Evolutionary conservation across 2,797 vertebrate genomes (phyloP), one percentile per base, ranked within the genome.

Genomic region (Triplophysa yarkandensis): DNA sequence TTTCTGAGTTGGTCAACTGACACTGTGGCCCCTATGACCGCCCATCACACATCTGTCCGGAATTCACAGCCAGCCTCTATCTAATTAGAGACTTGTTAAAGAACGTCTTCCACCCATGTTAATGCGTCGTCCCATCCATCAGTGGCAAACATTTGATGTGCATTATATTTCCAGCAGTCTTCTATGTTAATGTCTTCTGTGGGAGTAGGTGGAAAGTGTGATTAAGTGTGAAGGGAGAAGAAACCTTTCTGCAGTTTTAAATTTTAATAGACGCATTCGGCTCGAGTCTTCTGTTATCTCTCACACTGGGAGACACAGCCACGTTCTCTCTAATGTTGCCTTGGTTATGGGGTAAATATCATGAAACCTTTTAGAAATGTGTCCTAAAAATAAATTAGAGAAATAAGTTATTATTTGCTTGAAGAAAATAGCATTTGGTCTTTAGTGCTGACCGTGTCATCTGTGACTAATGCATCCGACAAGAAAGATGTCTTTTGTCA

Each of bases 71-170:
- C 65, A 44, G 71, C 41, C 66, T 34, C 48, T 43, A 54, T 80
- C 67, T 74, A 77, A 55, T 78, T 78, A 73, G 55, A 68, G 28
- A 54, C 25, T 62, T 55, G 46, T 62, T 67, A 66, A 28, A 44
- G 41, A 70, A 77, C 13, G 39, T 71, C 74, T 43, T 65, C 44
- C 57, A 19, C 25, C 60, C 55, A 14, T 67, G 25, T 66, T 67
- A 66, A 34, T 19, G 44, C 19, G 4, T 30, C 57, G 25, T n/a
- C 25, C 17, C 25, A 44, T 30, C 25, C 34, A 19, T 36, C 57
- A 50, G 68, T 36, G n/a, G 14, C 16, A 34, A 4, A 71, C 41
- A 28, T 32, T 44, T 25, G 61, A 17, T 21, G n/a, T 13, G 5
- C 27, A 19, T 61, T 62, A 43, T 67, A 62, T 55, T 63, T 73